Percentiles rank a stretch among this genome's conserved stretches.
phyloP scores from a whole-genome alignment of 2,797 vertebrate genomes.

The Fistularia commersonii region DNA sequence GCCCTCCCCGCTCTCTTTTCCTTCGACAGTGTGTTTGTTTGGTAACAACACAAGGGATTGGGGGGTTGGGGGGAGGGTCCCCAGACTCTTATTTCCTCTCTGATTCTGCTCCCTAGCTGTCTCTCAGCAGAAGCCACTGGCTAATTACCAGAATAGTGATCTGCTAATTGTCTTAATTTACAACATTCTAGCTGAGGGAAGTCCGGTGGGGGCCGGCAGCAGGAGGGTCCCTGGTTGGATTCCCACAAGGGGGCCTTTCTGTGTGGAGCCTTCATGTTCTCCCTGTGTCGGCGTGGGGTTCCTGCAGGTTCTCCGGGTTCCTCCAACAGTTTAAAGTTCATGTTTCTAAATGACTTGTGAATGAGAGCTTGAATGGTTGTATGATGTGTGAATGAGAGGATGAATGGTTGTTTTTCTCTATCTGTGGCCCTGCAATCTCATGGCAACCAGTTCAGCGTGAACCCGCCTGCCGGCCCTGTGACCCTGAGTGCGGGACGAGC shows the following conservation, averaged over 20 bases:
- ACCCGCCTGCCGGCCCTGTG: too few species aligned
- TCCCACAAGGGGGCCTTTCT: not conserved
- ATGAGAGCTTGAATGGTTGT: too few species aligned
- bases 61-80: slow-evolving; percentile 58
- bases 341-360: too few species aligned
- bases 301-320: too few species aligned
- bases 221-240: slow-evolving; percentile 82
- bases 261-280: too few species aligned
- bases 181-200: slow-evolving; percentile 95
- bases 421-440: too few species aligned
- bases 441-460: too few species aligned
- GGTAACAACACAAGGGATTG: slow-evolving; percentile 80
- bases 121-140: slow-evolving; percentile 86
- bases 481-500: too few species aligned
- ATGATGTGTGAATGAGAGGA: too few species aligned
- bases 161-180: slow-evolving; percentile 98
- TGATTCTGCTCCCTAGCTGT: slow-evolving; percentile 83
- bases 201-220: slow-evolving; percentile 83
- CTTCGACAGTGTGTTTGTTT: slow-evolving; percentile 77
- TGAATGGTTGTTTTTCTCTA: too few species aligned
- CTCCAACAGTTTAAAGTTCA: too few species aligned
- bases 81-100: slow-evolving; percentile 77
- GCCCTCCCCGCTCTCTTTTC: slow-evolving; percentile 53
- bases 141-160: slow-evolving; percentile 96
- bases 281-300: too few species aligned